Conservation (phyloP, 2,797 vertebrate genomes). For the Anabacerthia variegaticeps region DNA sequence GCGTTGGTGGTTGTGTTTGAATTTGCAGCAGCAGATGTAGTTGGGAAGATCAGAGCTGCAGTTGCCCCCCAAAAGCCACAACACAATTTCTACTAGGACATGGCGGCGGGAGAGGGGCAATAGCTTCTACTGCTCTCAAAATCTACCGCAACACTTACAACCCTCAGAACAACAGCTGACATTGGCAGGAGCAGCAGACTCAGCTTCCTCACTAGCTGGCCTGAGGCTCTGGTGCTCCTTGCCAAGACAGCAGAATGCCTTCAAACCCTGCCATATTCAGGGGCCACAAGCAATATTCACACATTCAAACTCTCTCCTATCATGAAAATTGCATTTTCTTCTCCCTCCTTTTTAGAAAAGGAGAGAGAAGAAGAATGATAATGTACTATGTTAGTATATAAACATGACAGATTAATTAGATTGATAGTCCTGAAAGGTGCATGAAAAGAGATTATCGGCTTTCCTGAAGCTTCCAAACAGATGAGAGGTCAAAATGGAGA, state of each 20-base stretch:
- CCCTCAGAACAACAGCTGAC: slow-evolving; percentile 50
- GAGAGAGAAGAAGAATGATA: neutral
- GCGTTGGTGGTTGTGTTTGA: neutral
- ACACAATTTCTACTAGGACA: neutral
- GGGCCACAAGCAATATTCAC: slow-evolving; percentile 15
- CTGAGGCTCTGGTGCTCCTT: neutral
- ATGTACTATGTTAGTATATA: neutral
- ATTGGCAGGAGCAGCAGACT: slow-evolving; percentile 23
- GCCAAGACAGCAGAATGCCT: slow-evolving; percentile 61
- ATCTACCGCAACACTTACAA: neutral
- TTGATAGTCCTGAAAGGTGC: neutral
- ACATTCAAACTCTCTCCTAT: neutral
- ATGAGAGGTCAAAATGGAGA: neutral
- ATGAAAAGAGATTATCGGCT: neutral
- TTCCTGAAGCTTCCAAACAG: neutral
- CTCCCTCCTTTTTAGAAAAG: neutral
- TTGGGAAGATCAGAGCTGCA: neutral
- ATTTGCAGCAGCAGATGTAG: neutral
- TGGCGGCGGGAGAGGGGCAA: neutral
- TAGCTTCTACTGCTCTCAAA: neutral
- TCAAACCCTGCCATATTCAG: slow-evolving; percentile 33
- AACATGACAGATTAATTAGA: neutral
- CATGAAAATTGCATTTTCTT: slow-evolving; percentile 4
- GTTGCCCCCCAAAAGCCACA: neutral
- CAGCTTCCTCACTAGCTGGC: slow-evolving; percentile 30